phyloP scores from a whole-genome alignment of 2,888 invertebrate genomes.

The Lithosia quadra region DNA sequence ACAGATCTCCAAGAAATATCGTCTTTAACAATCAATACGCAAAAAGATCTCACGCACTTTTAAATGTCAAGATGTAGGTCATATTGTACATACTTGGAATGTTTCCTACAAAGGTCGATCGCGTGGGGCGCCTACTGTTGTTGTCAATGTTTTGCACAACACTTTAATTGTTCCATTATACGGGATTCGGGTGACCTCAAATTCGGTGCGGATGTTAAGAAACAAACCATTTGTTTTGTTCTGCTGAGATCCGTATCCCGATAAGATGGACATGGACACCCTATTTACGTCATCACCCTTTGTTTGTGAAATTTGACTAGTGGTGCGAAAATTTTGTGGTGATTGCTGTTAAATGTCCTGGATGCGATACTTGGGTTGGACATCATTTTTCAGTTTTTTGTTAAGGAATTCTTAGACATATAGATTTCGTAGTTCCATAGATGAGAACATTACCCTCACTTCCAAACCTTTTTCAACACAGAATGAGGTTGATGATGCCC shows the following conservation, averaged over 20 bases:
- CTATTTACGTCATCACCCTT: conserved; percentile 46
- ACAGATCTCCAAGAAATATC: neutral
- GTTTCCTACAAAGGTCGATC: conserved; percentile 41
- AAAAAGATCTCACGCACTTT: conserved; percentile 31
- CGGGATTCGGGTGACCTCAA: conserved; percentile 52
- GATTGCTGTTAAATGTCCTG: neutral
- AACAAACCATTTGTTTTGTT: conserved; percentile 53
- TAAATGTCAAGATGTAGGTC: conserved; percentile 29
- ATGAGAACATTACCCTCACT: too few species aligned
- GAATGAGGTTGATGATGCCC: too few species aligned
- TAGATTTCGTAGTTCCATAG: too few species aligned
- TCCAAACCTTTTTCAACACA: too few species aligned
- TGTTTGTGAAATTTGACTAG: conserved; percentile 44
- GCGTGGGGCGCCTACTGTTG: conserved; percentile 52
- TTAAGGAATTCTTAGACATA: neutral
- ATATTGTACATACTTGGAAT: conserved; percentile 30
- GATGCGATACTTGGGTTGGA: neutral
- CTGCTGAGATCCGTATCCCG: conserved; percentile 41
- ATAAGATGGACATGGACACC: conserved; percentile 46
- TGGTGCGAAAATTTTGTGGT: conserved; percentile 22
- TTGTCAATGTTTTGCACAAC: conserved; percentile 64
- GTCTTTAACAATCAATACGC: neutral
- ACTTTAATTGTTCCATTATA: conserved; percentile 67
- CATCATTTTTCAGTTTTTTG: neutral
- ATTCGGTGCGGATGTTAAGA: conserved; percentile 62